Evolutionary conservation across 1,140 invertebrate genomes (phyloP).

Genomic region (Yoshiicerus persimilis): DNA sequence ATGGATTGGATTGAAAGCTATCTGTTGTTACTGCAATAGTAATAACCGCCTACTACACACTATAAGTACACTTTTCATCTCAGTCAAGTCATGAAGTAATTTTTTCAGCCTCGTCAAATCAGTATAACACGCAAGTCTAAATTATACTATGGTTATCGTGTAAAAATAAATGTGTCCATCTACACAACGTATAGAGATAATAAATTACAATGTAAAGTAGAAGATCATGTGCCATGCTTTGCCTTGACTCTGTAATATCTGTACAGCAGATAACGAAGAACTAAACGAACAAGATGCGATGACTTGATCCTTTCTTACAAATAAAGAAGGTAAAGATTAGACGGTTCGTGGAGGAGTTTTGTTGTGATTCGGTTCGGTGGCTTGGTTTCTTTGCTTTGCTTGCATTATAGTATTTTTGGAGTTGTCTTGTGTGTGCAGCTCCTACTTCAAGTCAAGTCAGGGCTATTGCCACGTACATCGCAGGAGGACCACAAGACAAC

Average conservation of each 20-base stretch:
- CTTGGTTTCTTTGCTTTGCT: background rate
- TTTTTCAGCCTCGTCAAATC: background rate
- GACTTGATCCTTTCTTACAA: background rate
- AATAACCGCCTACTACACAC: background rate
- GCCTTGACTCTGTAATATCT: background rate
- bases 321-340: background rate
- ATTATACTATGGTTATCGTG: background rate
- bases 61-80: background rate
- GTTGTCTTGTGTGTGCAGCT: background rate
- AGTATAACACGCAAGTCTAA: background rate
- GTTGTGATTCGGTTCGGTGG: slow-evolving; percentile 40
- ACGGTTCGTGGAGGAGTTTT: slow-evolving; percentile 34
- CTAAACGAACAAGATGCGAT: background rate
- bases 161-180: background rate
- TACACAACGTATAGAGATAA: background rate
- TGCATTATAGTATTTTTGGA: background rate
- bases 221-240: background rate
- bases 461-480: no score
- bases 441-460: background rate
- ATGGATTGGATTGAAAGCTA: background rate
- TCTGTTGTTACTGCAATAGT: background rate
- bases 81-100: no score
- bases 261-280: background rate
- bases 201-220: background rate
- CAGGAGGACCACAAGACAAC: no score